Percentiles rank a stretch among this genome's conserved stretches.
phyloP scores from a whole-genome alignment of 2,113 vertebrate species.

The Ploceus nigricollis region DNA sequence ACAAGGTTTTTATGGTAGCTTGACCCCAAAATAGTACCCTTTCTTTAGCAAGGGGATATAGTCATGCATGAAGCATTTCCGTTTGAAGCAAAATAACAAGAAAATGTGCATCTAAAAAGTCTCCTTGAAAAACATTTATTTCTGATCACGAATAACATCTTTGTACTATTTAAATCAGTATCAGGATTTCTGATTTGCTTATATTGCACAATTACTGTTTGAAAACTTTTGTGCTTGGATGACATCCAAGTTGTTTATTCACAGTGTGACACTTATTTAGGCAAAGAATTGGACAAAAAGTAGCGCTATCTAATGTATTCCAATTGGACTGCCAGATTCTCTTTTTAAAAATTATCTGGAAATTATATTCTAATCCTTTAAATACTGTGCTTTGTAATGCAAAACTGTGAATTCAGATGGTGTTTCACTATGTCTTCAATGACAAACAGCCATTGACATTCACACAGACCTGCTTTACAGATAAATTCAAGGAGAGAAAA shows the following conservation, averaged over 20 bases:
- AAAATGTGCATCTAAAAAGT: neutral
- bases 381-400: neutral
- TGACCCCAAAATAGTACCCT: neutral
- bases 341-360: neutral
- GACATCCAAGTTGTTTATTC: neutral
- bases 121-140: neutral
- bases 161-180: neutral
- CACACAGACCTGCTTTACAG: neutral
- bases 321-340: neutral
- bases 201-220: neutral
- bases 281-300: neutral
- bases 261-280: neutral
- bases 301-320: neutral
- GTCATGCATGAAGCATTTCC: neutral
- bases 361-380: constrained; percentile 4
- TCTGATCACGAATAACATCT: neutral
- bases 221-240: neutral
- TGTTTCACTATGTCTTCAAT: neutral
- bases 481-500: neutral
- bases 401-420: neutral
- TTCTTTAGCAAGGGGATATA: neutral
- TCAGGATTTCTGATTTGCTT: neutral
- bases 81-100: neutral
- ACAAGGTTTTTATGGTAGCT: neutral
- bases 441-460: neutral